phyloP scores from a whole-genome alignment of 2,888 invertebrate species.

The Aphodius granarius region DNA sequence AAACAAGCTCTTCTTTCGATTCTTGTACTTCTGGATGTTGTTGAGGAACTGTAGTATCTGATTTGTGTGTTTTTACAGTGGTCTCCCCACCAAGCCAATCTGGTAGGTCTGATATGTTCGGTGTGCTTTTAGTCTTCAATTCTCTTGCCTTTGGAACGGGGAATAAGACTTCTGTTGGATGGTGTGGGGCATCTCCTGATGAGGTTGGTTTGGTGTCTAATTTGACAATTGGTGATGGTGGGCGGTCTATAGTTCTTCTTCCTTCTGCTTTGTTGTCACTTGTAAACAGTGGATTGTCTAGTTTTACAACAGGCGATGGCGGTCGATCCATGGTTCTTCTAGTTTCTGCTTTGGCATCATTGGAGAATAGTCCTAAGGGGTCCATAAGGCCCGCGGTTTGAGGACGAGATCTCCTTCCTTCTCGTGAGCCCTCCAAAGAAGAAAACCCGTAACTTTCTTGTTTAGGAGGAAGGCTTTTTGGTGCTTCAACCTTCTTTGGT shows the following conservation, averaged over 20 bases:
- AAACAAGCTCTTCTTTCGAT: constrained; percentile 8
- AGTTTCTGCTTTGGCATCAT: constrained; percentile 40
- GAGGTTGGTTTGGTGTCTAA: neutral
- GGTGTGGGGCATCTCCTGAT: neutral
- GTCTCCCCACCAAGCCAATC: constrained; percentile 45
- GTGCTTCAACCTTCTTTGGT: constrained; percentile 38
- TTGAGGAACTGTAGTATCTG: constrained; percentile 26
- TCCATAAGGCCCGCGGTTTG: constrained; percentile 54
- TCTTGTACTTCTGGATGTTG: neutral
- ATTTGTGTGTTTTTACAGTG: constrained; percentile 31
- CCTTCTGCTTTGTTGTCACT: constrained; percentile 41
- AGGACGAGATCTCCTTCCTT: constrained; percentile 40
- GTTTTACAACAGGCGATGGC: constrained; percentile 18
- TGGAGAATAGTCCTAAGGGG: constrained; percentile 57
- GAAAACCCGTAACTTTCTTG: constrained; percentile 18
- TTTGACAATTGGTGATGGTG: constrained; percentile 16
- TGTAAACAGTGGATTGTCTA: constrained; percentile 43
- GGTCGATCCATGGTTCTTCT: neutral
- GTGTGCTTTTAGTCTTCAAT: constrained; percentile 33
- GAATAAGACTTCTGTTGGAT: constrained; percentile 44
- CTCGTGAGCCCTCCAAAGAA: constrained; percentile 35
- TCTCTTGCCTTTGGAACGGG: constrained; percentile 34
- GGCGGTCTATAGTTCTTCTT: neutral
- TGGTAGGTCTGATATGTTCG: constrained; percentile 39
- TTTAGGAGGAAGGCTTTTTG: constrained; percentile 12